Percentiles rank a stretch among this genome's conserved stretches.
These are phyloP conservation scores for Aleiodes leptofemur DNA, from an alignment of 2,888 invertebrate species.

Conservation along the genomic window DNA sequence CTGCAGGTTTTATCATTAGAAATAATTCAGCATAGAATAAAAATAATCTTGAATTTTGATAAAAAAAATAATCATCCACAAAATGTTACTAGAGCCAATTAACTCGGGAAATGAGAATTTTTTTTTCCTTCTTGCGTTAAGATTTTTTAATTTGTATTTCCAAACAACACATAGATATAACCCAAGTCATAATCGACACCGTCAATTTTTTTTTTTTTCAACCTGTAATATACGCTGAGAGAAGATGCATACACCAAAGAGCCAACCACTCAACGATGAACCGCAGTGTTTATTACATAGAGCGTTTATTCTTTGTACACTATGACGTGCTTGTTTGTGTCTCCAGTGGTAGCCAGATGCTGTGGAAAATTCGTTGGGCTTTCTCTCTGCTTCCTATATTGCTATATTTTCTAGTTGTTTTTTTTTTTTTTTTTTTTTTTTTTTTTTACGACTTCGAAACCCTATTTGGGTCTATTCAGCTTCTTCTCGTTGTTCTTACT, in stretches of 20 bases:
- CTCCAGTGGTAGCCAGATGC: slow-evolving; percentile 22
- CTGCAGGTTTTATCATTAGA: too few species aligned
- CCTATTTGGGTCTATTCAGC: too few species aligned
- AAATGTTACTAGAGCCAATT: too few species aligned
- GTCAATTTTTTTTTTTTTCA: neutral
- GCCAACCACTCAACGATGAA: slow-evolving; percentile 11
- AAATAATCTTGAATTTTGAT: too few species aligned
- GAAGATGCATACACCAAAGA: slow-evolving; percentile 16
- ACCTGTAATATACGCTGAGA: neutral
- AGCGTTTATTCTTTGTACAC: slow-evolving; percentile 17
- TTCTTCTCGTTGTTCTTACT: neutral
- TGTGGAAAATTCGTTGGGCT: slow-evolving; percentile 14
- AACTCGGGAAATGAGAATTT: too few species aligned
- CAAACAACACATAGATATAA: neutral
- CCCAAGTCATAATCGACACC: slow-evolving; percentile 4
- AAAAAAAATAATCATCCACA: too few species aligned
- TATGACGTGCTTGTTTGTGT: slow-evolving; percentile 24
- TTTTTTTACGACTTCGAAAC: too few species aligned
- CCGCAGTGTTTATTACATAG: slow-evolving; percentile 31
- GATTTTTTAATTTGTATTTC: neutral
- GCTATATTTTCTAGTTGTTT: neutral
- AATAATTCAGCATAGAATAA: too few species aligned
- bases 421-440: too few species aligned
- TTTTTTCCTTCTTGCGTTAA: too few species aligned
- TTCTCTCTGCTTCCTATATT: slow-evolving; percentile 1